Evolutionary conservation across 2,888 invertebrate genomes (phyloP).

Genomic region (Drosophila mimetica): DNA sequence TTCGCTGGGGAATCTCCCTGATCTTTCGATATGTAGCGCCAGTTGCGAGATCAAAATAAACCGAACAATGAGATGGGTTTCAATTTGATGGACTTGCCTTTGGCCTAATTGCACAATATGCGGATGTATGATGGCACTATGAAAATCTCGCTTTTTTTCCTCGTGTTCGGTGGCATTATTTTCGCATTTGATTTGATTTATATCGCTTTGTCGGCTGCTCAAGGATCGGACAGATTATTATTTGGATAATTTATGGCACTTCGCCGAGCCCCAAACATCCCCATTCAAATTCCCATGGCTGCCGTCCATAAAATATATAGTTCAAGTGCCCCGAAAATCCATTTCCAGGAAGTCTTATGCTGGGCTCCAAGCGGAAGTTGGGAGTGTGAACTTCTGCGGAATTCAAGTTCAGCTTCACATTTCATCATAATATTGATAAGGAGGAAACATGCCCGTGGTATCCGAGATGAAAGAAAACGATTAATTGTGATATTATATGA

Average conservation of each 20-base stretch:
- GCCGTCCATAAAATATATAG: constrained; percentile 1
- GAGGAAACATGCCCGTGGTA: too few species aligned
- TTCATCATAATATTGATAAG: background rate
- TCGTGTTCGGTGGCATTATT: constrained; percentile 5
- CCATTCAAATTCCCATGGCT: constrained; percentile 27
- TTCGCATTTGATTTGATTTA: constrained; percentile 36
- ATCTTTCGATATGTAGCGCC: constrained; percentile 1
- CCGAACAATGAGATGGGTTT: constrained; percentile 9
- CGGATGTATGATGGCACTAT: constrained; percentile 8
- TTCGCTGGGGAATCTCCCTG: background rate
- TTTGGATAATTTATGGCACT: constrained; percentile 28
- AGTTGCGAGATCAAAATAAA: constrained; percentile 1
- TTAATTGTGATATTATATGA: too few species aligned
- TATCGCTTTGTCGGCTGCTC: constrained; percentile 35
- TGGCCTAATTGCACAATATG: constrained; percentile 6
- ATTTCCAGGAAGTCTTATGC: constrained; percentile 26
- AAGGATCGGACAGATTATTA: constrained; percentile 30
- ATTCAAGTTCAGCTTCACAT: background rate
- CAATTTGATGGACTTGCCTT: background rate
- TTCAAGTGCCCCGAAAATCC: constrained; percentile 12
- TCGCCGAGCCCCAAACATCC: constrained; percentile 3
- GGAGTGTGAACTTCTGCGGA: constrained; percentile 11
- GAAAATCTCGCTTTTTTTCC: background rate
- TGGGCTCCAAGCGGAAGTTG: constrained; percentile 12
- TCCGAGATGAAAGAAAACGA: too few species aligned